Percentiles rank a stretch among this genome's conserved stretches.
phyloP scores from a whole-genome alignment of 2,113 vertebrate genomes.

The Vulpes ferrilata region DNA sequence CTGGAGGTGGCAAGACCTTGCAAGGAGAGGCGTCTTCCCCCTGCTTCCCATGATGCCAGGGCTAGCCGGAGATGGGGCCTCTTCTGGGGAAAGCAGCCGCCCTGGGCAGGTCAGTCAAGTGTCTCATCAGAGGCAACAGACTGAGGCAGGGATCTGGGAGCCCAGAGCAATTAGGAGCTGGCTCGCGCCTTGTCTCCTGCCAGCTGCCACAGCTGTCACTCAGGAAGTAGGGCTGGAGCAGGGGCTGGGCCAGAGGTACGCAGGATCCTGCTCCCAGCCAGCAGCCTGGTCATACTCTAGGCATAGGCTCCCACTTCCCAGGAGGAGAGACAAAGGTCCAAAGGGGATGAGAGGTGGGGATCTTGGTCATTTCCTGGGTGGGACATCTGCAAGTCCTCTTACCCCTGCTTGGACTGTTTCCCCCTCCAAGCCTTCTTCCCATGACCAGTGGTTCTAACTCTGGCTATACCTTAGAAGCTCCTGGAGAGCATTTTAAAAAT shows the following conservation, averaged over 20 bases:
- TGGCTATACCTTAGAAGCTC: background rate
- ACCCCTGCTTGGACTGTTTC: background rate
- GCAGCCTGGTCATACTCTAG: background rate
- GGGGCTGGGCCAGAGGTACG: background rate
- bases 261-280: background rate
- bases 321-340: background rate
- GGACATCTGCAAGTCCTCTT: background rate
- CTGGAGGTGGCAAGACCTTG: background rate
- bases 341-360: too few relatives aligned
- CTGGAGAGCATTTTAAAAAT: background rate
- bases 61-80: background rate
- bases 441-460: background rate
- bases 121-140: constrained; percentile 46
- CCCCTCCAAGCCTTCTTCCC: background rate
- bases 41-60: fast-evolving
- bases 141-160: constrained; percentile 39
- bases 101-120: background rate
- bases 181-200: background rate
- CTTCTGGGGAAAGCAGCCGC: background rate
- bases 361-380: background rate
- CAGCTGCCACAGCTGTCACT: constrained; percentile 66
- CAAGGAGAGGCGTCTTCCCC: background rate
- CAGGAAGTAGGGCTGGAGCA: background rate
- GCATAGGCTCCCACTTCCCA: background rate
- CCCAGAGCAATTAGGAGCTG: constrained; percentile 71